Evolutionary conservation across 2,888 invertebrate genomes (phyloP).

Genomic region (Chymomyza caudatula): DNA sequence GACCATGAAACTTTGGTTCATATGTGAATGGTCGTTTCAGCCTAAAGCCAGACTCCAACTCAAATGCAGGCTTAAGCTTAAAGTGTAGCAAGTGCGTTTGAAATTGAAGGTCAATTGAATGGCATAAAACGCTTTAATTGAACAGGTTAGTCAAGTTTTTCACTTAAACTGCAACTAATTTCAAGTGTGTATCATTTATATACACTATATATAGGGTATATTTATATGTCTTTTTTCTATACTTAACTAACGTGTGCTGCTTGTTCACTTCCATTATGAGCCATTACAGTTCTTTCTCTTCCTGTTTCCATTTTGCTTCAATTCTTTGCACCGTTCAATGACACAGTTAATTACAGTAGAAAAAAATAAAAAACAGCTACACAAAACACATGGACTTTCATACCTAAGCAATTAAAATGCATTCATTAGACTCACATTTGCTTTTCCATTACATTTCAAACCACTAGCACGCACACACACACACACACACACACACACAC

Average conservation of each 20-base stretch:
- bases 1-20: neutral
- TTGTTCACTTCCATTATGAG: constrained; percentile 1
- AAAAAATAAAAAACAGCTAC: neutral
- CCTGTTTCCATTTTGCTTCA: constrained; percentile 47
- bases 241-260: neutral
- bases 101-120: constrained; percentile 63
- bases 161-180: neutral
- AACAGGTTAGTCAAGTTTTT: neutral
- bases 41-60: constrained; percentile 1
- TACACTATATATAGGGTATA: neutral
- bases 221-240: no score
- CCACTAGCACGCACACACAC: neutral
- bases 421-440: constrained; percentile 61
- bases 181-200: neutral
- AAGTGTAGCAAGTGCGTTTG: constrained; percentile 35
- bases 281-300: constrained; percentile 28
- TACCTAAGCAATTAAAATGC: constrained; percentile 57
- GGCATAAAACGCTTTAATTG: constrained; percentile 28
- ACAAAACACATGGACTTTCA: constrained; percentile 7
- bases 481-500: neutral
- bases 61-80: constrained; percentile 4
- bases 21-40: neutral
- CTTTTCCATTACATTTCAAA: constrained; percentile 59
- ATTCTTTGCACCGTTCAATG: constrained; percentile 57
- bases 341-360: constrained; percentile 55